These are phyloP conservation scores for Actinemys pallida DNA, from an alignment of 2,113 vertebrate species.

Conservation along the genomic window DNA sequence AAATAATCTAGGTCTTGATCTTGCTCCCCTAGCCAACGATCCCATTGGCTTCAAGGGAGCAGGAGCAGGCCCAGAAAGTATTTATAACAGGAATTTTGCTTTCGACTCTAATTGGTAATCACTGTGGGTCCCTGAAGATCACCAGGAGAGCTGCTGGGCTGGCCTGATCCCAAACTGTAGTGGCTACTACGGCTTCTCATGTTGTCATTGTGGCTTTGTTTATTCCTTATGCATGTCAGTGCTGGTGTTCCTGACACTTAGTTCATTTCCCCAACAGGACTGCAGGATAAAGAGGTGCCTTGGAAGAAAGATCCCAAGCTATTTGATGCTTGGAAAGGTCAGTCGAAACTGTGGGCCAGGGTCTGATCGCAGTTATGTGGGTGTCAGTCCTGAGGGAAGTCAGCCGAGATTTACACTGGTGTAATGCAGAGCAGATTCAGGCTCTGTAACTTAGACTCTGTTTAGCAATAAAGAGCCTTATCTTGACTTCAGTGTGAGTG, in stretches of 20 bases:
- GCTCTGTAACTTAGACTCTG: not conserved
- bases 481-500: rapidly evolving
- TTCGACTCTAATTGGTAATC: not conserved
- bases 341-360: not conserved
- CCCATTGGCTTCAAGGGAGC: not conserved
- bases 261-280: constrained; percentile 69
- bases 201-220: not conserved
- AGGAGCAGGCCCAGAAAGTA: not conserved
- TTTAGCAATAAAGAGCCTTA: not conserved
- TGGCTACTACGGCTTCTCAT: not conserved
- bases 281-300: constrained; percentile 83
- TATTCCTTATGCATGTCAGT: not conserved
- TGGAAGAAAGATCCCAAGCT: constrained; percentile 85
- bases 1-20: not conserved
- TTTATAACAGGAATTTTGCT: not conserved
- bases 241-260: not conserved
- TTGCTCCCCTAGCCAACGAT: not conserved
- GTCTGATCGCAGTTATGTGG: not conserved
- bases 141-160: not conserved
- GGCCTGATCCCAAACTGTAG: rapidly evolving
- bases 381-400: not conserved
- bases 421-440: not conserved
- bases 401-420: rapidly evolving
- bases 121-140: not conserved
- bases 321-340: constrained; percentile 86